A percentile compares a stretch with the other conserved stretches of the same genome.
Conservation (phyloP, 2,797 vertebrate genomes). For the Linurgus olivaceus region DNA sequence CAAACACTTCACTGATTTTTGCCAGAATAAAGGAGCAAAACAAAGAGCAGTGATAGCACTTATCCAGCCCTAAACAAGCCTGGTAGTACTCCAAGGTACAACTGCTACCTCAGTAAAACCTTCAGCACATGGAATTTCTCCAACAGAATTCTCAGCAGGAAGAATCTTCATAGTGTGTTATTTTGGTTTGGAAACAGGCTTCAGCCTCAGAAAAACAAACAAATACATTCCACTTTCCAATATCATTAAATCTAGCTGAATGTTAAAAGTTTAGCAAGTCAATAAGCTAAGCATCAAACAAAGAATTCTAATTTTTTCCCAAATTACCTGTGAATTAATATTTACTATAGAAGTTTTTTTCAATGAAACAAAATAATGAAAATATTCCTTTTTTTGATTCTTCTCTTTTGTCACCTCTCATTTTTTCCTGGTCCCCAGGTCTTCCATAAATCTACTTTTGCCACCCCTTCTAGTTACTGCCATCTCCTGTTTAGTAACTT, state of each 20-base stretch:
- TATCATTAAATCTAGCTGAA: not conserved
- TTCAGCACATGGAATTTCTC: not conserved
- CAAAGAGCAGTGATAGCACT: not conserved
- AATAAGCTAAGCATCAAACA: not conserved
- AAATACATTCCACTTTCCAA: not conserved
- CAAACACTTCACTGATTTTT: not conserved
- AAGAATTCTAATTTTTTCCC: not conserved
- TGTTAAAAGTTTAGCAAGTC: not conserved
- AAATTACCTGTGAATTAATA: not conserved
- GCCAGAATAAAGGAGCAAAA: not conserved
- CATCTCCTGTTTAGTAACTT: not conserved
- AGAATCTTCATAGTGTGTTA: not conserved
- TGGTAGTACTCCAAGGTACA: not conserved
- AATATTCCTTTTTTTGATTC: not conserved
- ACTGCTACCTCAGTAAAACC: not conserved
- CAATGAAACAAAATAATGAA: not conserved
- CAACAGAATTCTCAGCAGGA: not conserved
- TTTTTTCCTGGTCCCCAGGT: not conserved
- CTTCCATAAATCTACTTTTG: not conserved
- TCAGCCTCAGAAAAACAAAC: not conserved
- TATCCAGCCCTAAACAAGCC: not conserved
- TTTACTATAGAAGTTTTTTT: not conserved
- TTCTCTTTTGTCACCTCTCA: not conserved
- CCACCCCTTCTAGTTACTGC: not conserved
- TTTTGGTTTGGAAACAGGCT: not conserved